phyloP scores from a whole-genome alignment of 2,888 invertebrate species.

The Tolmerus cingulatus region DNA sequence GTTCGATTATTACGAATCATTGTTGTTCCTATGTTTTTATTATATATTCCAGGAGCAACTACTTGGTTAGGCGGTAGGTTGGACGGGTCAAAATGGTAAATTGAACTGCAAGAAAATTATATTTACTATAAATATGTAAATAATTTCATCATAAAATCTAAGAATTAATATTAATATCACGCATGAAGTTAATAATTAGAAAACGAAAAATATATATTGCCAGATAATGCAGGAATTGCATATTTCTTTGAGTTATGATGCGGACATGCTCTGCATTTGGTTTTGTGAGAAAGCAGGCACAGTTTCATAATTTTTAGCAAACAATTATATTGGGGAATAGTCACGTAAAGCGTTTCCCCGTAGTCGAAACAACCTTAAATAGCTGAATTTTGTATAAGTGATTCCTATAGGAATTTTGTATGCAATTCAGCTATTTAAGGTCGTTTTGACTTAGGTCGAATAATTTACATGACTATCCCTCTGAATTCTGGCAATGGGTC shows the following conservation, averaged over 20 bases:
- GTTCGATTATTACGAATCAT: slow-evolving; percentile 19
- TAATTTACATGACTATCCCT: no score
- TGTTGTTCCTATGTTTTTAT: slow-evolving; percentile 41
- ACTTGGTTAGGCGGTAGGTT: slow-evolving; percentile 62
- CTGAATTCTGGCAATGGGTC: neutral
- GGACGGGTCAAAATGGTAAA: slow-evolving; percentile 64
- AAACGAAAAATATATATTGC: neutral
- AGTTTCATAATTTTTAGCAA: neutral
- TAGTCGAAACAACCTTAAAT: no score
- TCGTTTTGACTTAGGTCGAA: no score
- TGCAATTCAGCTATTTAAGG: no score
- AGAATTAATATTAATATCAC: slow-evolving; percentile 4
- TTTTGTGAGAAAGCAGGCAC: neutral
- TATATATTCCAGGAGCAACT: slow-evolving; percentile 52
- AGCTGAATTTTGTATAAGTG: no score
- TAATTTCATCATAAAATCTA: neutral
- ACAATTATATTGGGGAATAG: no score
- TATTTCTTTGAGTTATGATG: neutral
- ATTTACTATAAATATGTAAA: neutral
- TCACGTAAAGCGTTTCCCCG: no score
- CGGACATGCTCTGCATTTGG: neutral
- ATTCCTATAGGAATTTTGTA: no score
- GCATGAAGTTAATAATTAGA: neutral
- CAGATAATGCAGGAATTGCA: neutral
- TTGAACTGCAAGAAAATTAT: slow-evolving; percentile 57